Conservation (phyloP, 1,140 invertebrate species). For the Apis mellifera region Amel_HAv3.1 CM009935.2:7430001-7430500, state of each 20-base stretch:
- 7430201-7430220: conserved; percentile 79
- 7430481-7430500: conserved; percentile 75
- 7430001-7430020: background rate
- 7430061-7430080: conserved; percentile 80
- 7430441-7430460: conserved; percentile 88
- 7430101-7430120: conserved; percentile 83
- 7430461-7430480: conserved; percentile 87
- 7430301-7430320: conserved; percentile 84
- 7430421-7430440: conserved; percentile 85
- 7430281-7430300: conserved; percentile 83
- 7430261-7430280: conserved; percentile 74
- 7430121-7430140: conserved; percentile 80
- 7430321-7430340: conserved; percentile 83
- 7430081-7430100: conserved; percentile 81
- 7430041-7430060: conserved; percentile 74
- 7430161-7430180: conserved; percentile 83
- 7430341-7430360: conserved; percentile 83
- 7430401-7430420: conserved; percentile 82
- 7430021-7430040: background rate
- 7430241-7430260: background rate
- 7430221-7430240: background rate
- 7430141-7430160: conserved; percentile 81
- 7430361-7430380: conserved; percentile 81
- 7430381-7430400: conserved; percentile 81
- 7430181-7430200: conserved; percentile 84